These are phyloP conservation scores for Spilarctia lutea DNA, from an alignment of 2,888 invertebrate species.

Conservation along the genomic window DNA sequence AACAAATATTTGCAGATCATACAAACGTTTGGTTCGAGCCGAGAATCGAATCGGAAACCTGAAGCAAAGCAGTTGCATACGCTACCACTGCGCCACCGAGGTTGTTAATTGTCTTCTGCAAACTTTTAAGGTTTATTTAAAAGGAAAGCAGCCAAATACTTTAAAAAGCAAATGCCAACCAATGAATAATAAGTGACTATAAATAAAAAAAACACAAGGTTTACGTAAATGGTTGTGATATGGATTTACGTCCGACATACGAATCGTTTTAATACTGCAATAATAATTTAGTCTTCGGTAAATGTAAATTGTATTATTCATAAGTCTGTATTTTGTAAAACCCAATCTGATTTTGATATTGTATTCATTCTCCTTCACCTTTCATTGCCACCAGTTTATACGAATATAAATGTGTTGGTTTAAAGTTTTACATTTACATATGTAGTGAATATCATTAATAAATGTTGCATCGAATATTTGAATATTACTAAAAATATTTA, in stretches of 20 bases:
- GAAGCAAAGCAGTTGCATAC: too few species aligned
- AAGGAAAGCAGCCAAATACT: neutral
- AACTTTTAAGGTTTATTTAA: neutral
- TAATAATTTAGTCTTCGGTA: neutral
- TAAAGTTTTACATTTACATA: neutral
- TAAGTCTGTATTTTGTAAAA: constrained; percentile 6
- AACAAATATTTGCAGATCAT: too few species aligned
- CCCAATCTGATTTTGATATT: constrained; percentile 6
- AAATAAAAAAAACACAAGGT: neutral
- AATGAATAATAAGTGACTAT: neutral
- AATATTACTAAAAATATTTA: neutral
- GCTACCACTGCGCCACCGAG: too few species aligned
- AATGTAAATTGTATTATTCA: neutral
- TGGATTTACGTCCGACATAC: neutral
- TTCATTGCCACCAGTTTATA: constrained; percentile 1
- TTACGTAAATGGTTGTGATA: neutral
- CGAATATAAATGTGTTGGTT: neutral
- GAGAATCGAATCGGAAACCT: too few species aligned
- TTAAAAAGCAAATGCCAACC: neutral
- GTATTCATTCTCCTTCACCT: constrained; percentile 4
- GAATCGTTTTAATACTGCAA: neutral
- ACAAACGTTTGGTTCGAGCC: too few species aligned
- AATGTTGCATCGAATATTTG: neutral
- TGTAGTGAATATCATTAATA: neutral
- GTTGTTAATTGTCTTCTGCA: neutral